These are phyloP conservation scores for Anoplophora glabripennis DNA, from an alignment of 1,140 invertebrate genomes.

Conservation along the genomic window DNA sequence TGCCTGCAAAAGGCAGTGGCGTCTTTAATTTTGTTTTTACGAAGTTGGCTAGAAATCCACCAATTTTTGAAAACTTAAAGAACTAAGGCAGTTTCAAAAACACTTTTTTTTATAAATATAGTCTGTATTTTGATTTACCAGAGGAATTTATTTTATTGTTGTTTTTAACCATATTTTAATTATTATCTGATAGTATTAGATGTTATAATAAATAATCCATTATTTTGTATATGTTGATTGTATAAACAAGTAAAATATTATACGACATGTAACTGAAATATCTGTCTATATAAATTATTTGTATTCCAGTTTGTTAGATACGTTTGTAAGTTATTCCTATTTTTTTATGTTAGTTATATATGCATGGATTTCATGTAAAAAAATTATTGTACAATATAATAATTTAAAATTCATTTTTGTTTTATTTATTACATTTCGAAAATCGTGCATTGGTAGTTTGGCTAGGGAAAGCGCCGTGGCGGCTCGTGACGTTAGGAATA, in stretches of 20 bases:
- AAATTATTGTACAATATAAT: slow-evolving; percentile 2
- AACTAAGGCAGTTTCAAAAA: too few relatives aligned
- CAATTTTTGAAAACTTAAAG: too few relatives aligned
- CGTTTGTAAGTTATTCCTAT: slow-evolving; percentile 15
- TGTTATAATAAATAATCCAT: slow-evolving; percentile 14
- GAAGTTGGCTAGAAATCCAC: too few relatives aligned
- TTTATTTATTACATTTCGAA: too few relatives aligned
- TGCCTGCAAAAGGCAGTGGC: too few relatives aligned
- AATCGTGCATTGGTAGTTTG: too few relatives aligned
- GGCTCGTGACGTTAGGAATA: too few relatives aligned
- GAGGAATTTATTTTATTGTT: not conserved
- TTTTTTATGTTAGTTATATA: slow-evolving; percentile 11
- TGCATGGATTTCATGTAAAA: slow-evolving; percentile 15
- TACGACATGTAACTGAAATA: not conserved
- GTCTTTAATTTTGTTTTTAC: too few relatives aligned
- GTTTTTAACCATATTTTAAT: slow-evolving; percentile 20
- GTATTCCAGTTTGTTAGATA: slow-evolving; percentile 17
- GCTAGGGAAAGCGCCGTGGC: too few relatives aligned
- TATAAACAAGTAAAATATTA: slow-evolving; percentile 31
- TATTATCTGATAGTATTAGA: slow-evolving; percentile 15
- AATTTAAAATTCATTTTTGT: not conserved
- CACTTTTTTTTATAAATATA: too few relatives aligned
- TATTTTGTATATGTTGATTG: slow-evolving; percentile 40
- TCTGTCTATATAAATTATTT: slow-evolving; percentile 10
- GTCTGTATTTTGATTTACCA: too few relatives aligned